phyloP scores from a whole-genome alignment of 1,140 invertebrate species.

The Metaphire vulgaris region DNA sequence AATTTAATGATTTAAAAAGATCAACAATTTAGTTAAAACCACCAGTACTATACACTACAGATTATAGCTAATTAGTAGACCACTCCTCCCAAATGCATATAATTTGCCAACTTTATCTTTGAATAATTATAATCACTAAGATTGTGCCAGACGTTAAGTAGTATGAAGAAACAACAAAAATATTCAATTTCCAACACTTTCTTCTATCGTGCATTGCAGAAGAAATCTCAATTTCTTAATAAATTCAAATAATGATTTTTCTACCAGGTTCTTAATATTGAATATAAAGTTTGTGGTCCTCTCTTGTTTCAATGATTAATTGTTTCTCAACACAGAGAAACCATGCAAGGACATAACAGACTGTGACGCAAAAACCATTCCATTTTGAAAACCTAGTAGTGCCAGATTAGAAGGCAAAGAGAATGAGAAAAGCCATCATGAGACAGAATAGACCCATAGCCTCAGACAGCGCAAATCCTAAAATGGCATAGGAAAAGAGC shows the following conservation, averaged over 20 bases:
- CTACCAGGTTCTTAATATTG: background rate
- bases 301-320: background rate
- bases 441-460: conserved; percentile 99
- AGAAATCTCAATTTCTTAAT: no score
- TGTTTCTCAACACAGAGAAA: background rate
- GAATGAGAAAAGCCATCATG: conserved; percentile 99
- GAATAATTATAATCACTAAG: no score
- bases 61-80: no score
- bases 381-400: background rate
- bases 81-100: no score
- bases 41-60: no score
- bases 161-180: no score
- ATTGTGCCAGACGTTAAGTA: no score
- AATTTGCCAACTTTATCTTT: no score
- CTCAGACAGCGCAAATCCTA: conserved; percentile 98
- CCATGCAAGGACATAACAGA: background rate
- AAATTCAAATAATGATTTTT: background rate
- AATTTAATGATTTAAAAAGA: no score
- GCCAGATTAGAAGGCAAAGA: conserved; percentile 88
- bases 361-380: background rate
- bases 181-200: no score
- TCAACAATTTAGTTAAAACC: no score
- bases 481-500: conserved; percentile 97
- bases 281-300: background rate
- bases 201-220: no score